These are phyloP conservation scores for Glaucomys volans DNA, from an alignment of 2,113 vertebrate genomes.

Conservation along the genomic window DNA sequence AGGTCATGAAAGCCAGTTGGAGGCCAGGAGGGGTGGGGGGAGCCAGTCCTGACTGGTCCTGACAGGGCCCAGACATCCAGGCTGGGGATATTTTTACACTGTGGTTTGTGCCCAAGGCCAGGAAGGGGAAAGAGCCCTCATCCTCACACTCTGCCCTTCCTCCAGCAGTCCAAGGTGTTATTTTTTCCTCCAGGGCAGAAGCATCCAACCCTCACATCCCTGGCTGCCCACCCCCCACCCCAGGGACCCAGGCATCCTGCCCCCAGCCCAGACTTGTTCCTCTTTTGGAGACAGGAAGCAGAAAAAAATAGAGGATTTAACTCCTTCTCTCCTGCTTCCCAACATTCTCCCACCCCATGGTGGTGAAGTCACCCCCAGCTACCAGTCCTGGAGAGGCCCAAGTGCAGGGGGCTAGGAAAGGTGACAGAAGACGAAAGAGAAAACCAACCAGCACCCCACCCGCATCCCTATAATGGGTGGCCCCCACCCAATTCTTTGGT, in stretches of 20 bases:
- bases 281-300: slow-evolving; percentile 79
- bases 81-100: slow-evolving; percentile 83
- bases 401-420: background rate
- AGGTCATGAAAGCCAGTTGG: background rate
- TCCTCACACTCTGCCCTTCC: slow-evolving; percentile 62
- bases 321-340: slow-evolving; percentile 39
- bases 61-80: slow-evolving; percentile 78
- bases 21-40: slow-evolving; percentile 56
- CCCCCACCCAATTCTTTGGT: background rate
- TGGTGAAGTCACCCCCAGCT: background rate
- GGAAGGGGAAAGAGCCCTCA: slow-evolving; percentile 72
- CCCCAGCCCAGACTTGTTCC: slow-evolving; percentile 72
- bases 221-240: slow-evolving; percentile 37
- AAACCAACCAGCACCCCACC: background rate
- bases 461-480: background rate
- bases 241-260: slow-evolving; percentile 70
- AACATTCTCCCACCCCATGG: background rate
- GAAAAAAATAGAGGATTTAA: slow-evolving; percentile 62
- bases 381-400: background rate
- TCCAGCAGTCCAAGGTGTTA: slow-evolving; percentile 70
- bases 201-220: slow-evolving; percentile 37
- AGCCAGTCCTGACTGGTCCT: slow-evolving; percentile 78
- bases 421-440: no score
- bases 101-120: slow-evolving; percentile 83
- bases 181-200: slow-evolving; percentile 72